Evolutionary conservation across 2,797 vertebrate species (phyloP), one percentile per base, ranked within the genome.

Genomic region (Tiaroga cobitis): DNA sequence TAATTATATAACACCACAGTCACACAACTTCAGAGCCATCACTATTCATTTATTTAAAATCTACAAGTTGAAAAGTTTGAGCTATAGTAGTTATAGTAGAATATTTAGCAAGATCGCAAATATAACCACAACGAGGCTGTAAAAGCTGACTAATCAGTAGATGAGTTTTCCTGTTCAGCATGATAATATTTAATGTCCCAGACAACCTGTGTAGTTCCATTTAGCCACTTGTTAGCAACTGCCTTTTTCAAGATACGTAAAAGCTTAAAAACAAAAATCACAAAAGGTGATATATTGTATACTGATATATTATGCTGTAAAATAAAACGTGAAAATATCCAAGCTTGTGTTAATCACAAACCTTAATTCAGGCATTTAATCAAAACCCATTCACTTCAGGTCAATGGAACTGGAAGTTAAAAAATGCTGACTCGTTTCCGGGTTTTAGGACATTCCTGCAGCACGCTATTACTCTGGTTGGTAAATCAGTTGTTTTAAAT

Each of bases 391-490:
- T 61, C 37, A 43, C n/a, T 78, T 78, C 16, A 5, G 37, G 3
- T 29, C 16, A 39, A 43, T 43, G 37, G 34, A 63, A 78, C 16
- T 39, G 51, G 34, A 77, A 39, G 51, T 77, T 16, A 15, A 59
- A 77, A n/a, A 76, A 56, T 76, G 51, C 51, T n/a, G 37, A 77
- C 76, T 59, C 16, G 9, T 63, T 78, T 78, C 76, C 34, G 5
- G 24, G 5, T 61, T 61, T 61, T 41, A 61, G 16, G 16, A 43
- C 9, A 29, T 78, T 78, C 37, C 37, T 43, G 37, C 8, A 78
- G 16, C 34, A n/a, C 51, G 16, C 4, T 41, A 26, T 41, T 41
- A 61, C 15, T 78, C n/a, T 63, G n/a, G 8, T 59, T 63, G 5
- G n/a, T 29, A 61, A 78, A 78, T 26, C 54, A 41, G 4, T 26